A percentile compares a stretch with the other conserved stretches of the same genome.
Evolutionary conservation across 2,797 vertebrate genomes (phyloP).

Genomic region (Rhinichthys osculus): DNA sequence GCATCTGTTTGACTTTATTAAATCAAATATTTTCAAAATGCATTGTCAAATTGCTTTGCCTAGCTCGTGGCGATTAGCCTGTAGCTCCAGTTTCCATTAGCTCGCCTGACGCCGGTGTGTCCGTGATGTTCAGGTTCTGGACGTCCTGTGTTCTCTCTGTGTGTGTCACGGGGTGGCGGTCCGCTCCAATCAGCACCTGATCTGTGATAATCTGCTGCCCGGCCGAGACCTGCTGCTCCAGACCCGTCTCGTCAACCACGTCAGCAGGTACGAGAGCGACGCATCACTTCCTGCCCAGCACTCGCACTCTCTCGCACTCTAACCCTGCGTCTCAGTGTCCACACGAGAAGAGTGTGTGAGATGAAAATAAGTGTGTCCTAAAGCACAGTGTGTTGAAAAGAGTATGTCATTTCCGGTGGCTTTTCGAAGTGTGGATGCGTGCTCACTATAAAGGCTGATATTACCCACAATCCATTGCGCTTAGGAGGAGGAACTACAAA

Average conservation of each 20-base stretch:
- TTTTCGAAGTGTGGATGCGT: too few relatives aligned
- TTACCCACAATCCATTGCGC: too few relatives aligned
- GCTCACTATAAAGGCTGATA: too few relatives aligned
- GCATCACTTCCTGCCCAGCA: neutral
- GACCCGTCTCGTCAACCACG: conserved; percentile 92
- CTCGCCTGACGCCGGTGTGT: neutral
- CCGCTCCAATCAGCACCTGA: conserved; percentile 93
- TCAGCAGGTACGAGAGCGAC: conserved; percentile 85
- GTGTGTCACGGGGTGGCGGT: conserved; percentile 96
- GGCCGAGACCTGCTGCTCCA: conserved; percentile 92
- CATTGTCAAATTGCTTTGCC: neutral
- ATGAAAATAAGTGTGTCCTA: too few relatives aligned
- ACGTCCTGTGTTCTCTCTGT: conserved; percentile 93
- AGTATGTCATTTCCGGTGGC: too few relatives aligned
- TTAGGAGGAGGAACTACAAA: too few relatives aligned
- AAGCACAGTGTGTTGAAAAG: too few relatives aligned
- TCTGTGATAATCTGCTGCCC: conserved; percentile 96
- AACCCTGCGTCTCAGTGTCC: too few relatives aligned
- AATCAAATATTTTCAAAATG: neutral
- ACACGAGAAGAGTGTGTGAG: too few relatives aligned
- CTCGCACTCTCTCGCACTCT: neutral
- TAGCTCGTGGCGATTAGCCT: neutral
- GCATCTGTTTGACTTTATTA: neutral
- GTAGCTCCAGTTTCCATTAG: neutral
- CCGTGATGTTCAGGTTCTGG: conserved; percentile 82